These are phyloP conservation scores for Wasmannia auropunctata DNA, from an alignment of 1,140 invertebrate species.

Conservation along the genomic window DNA sequence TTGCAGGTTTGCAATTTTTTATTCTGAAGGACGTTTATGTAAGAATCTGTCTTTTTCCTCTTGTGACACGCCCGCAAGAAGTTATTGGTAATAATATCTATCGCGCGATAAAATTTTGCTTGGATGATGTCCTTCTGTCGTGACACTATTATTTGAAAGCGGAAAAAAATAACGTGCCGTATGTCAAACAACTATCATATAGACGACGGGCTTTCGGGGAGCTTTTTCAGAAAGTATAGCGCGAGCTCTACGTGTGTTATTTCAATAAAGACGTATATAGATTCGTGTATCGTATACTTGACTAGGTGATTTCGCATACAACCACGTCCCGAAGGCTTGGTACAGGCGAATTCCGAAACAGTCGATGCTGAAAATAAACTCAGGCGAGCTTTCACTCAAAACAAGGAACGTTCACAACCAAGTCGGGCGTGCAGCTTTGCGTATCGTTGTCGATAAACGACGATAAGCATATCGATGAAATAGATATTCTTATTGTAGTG, in stretches of 20 bases:
- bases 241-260: conserved; percentile 59
- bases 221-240: conserved; percentile 22
- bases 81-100: background rate
- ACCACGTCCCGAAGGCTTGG: background rate
- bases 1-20: background rate
- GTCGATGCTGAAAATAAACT: conserved; percentile 67
- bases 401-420: conserved; percentile 38
- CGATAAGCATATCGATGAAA: conserved; percentile 15
- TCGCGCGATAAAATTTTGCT: background rate
- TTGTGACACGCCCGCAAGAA: background rate
- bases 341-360: conserved; percentile 58
- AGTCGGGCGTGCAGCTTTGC: conserved; percentile 1
- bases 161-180: background rate
- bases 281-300: conserved; percentile 27
- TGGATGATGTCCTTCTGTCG: background rate
- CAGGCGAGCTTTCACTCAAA: conserved; percentile 58
- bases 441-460: conserved; percentile 31
- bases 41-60: background rate
- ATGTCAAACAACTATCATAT: conserved; percentile 18
- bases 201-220: conserved; percentile 8
- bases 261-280: conserved; percentile 63
- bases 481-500: conserved; percentile 9
- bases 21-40: background rate
- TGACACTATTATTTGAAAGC: conserved; percentile 31
- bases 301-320: conserved; percentile 13